Evolutionary conservation across 2,113 vertebrate genomes (phyloP), one percentile per base, ranked within the genome.

Genomic region (Oceanites oceanicus): DNA sequence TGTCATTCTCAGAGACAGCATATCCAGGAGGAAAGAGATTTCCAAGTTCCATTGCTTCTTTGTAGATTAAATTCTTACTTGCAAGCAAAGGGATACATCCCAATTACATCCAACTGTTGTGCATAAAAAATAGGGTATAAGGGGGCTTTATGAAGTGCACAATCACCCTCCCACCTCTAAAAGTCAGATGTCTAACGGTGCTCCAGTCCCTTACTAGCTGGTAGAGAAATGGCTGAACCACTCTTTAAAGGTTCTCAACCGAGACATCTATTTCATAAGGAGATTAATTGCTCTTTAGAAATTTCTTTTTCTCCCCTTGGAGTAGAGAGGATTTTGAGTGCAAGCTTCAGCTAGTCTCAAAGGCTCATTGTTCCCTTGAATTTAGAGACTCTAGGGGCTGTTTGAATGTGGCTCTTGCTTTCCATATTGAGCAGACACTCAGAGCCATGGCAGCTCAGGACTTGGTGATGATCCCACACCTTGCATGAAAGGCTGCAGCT

Each of bases 311-410:
- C 78, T 92, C 20, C 44, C 73, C 78, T 86, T 80, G 68, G 79
- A 80, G 52, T 30, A 17, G 55, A 80, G 83, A 74, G 42, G n/a
- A 79, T 84, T 95, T 70, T 66, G 68, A 94, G 91, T 32, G 65
- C 2, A 19, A 95, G 79, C 79, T 92, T 81, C 32, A 6, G 62
- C 50, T 23, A 13, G 45, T 34, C 79, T 96, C 88, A 96, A 96
- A 92, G 86, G 79, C 56, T 96, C 79, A 27, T 95, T 96, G 80
- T 95, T 91, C 59, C 47, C 65, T 50, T 53, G 53, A 88, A 79
- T 90, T 75, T 72, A 79, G 82, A 92, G 71, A 63, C 59, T 86
- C 25, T 66, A 38, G 65, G 30, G 34, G 47, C n/a, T 58, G 50
- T 70, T 70, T 88, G 53, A 88, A 65, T 42, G 50, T 50, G 58